Evolutionary conservation across 2,888 invertebrate species (phyloP).

Genomic region (Nesidiocoris tenuis): DNA sequence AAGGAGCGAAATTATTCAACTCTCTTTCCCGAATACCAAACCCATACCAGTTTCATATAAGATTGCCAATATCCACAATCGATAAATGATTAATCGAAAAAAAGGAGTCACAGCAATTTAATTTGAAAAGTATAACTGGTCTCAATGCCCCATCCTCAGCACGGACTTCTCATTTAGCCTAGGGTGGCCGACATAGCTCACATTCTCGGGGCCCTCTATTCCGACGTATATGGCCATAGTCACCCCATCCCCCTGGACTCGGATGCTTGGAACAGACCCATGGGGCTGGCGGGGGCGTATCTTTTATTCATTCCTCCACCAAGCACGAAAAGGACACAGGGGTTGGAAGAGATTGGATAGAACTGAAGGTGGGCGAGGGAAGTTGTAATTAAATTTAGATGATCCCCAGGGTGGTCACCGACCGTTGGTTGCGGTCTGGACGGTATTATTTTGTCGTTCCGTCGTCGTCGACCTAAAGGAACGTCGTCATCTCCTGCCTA

Average conservation of each 20-base stretch:
- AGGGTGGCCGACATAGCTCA: background rate
- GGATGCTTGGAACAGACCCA: background rate
- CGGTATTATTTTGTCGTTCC: background rate
- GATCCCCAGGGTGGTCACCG: background rate
- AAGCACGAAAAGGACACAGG: background rate
- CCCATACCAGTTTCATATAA: too few relatives aligned
- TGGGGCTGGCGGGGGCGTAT: background rate
- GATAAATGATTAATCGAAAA: too few relatives aligned
- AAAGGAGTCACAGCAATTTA: too few relatives aligned
- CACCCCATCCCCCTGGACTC: background rate
- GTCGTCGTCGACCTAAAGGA: background rate
- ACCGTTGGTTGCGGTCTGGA: background rate
- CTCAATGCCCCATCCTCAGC: too few relatives aligned
- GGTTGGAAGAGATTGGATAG: background rate
- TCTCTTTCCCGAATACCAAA: too few relatives aligned
- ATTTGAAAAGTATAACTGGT: too few relatives aligned
- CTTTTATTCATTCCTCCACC: background rate
- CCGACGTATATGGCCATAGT: background rate
- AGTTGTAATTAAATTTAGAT: background rate
- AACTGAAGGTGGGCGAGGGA: background rate
- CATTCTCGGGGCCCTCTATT: background rate
- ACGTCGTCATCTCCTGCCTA: background rate
- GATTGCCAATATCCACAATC: too few relatives aligned
- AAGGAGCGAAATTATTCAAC: too few relatives aligned
- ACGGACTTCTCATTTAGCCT: background rate